Percentiles rank a stretch among this genome's conserved stretches.
phyloP scores from a whole-genome alignment of 2,797 vertebrate species.

The Eleutherodactylus coqui region DNA sequence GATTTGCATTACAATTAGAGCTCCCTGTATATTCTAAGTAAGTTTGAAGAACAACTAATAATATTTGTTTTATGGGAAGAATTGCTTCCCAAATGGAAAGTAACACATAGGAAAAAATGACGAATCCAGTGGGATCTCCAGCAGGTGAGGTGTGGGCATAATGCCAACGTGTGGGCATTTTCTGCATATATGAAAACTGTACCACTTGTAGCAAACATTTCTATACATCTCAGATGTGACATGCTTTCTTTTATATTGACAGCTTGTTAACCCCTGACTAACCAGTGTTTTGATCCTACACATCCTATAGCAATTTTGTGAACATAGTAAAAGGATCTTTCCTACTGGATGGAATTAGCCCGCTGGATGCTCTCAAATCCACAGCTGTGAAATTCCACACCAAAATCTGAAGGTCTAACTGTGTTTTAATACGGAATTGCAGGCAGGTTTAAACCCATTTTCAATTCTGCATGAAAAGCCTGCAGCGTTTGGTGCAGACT shows the following conservation, averaged over 20 bases:
- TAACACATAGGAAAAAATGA: conserved; percentile 59
- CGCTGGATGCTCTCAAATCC: too few species aligned
- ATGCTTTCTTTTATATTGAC: background rate
- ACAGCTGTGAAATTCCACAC: too few species aligned
- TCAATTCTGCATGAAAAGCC: too few species aligned
- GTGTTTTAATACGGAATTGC: too few species aligned
- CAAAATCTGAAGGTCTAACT: too few species aligned
- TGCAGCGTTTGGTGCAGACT: too few species aligned
- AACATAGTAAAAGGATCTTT: too few species aligned
- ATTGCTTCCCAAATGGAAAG: conserved; percentile 64
- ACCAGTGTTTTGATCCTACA: too few species aligned
- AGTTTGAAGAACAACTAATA: conserved; percentile 59
- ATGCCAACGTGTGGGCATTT: background rate
- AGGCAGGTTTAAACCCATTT: too few species aligned
- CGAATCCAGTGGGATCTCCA: conserved; percentile 59
- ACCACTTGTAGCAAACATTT: background rate
- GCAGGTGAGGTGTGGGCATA: conserved; percentile 59
- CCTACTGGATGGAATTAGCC: too few species aligned
- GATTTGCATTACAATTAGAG: conserved; percentile 66
- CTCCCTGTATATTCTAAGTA: conserved; percentile 55
- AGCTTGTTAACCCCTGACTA: background rate
- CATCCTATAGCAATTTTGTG: too few species aligned
- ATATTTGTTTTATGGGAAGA: conserved; percentile 54
- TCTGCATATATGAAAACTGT: background rate
- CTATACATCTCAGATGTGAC: background rate